Conservation (phyloP, 1,140 invertebrate species). For the Brachionus asplanchnoidis region DNA sequence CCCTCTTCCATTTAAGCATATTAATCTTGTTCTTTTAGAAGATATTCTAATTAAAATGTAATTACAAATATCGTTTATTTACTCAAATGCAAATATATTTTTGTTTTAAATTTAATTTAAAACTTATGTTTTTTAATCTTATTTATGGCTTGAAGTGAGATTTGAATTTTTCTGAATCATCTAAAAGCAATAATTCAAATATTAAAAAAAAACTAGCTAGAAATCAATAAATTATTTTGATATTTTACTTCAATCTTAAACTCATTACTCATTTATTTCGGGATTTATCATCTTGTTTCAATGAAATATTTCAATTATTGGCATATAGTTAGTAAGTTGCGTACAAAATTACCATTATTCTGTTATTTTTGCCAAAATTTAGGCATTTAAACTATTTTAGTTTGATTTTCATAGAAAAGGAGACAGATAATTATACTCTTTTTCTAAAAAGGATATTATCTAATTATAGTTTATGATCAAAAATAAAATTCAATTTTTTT, state of each 20-base stretch:
- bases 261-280: not conserved
- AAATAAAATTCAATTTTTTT: not conserved
- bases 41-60: not conserved
- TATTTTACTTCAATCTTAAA: slow-evolving; percentile 5
- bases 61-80: not conserved
- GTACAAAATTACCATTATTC: not conserved
- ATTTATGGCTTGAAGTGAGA: not conserved
- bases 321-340: not conserved
- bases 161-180: not conserved
- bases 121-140: slow-evolving; percentile 3
- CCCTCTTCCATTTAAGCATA: not conserved
- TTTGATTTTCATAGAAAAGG: not conserved
- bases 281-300: not conserved
- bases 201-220: not conserved
- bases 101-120: not conserved
- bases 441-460: not conserved
- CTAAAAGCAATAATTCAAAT: not conserved
- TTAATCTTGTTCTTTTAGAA: not conserved
- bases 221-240: slow-evolving; percentile 6
- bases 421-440: not conserved
- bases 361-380: not conserved
- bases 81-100: not conserved
- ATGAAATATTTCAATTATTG: not conserved
- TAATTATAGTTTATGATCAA: not conserved
- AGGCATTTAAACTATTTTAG: not conserved